phyloP scores from a whole-genome alignment of 2,888 invertebrate species.

The Drosophila putrida region DNA sequence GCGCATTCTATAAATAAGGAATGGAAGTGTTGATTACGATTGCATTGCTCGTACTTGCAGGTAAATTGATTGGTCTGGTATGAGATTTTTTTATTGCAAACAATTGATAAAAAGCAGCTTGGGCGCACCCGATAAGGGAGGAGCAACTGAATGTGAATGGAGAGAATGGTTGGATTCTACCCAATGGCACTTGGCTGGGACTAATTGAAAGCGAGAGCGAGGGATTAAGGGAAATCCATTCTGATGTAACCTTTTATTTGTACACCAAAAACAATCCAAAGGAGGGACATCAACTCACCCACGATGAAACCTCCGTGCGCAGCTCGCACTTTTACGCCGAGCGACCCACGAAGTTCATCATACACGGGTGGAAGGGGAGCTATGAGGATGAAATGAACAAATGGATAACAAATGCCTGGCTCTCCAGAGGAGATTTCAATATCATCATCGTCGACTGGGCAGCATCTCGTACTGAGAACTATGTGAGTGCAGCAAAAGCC shows the following conservation, averaged over 20 bases:
- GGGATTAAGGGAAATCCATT: conserved; percentile 1
- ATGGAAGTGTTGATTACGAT: conserved; percentile 25
- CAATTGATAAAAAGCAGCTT: conserved; percentile 9
- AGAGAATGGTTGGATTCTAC: conserved; percentile 35
- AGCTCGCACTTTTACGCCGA: conserved; percentile 1
- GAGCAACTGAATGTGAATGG: conserved; percentile 2
- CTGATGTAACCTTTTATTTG: conserved; percentile 44
- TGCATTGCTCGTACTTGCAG: conserved; percentile 15
- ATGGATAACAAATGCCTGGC: conserved; percentile 84
- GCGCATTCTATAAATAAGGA: conserved; percentile 22
- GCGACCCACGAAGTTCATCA: conserved; percentile 73
- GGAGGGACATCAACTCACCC: conserved; percentile 37
- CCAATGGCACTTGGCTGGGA: conserved; percentile 28
- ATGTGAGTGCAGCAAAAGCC: conserved; percentile 83
- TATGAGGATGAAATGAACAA: conserved; percentile 84
- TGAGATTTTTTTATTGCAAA: conserved; percentile 21
- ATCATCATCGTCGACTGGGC: conserved; percentile 88
- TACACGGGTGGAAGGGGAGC: conserved; percentile 87
- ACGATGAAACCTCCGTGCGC: background rate
- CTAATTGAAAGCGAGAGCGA: conserved; percentile 1
- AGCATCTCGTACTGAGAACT: conserved; percentile 87
- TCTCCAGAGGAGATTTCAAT: conserved; percentile 76
- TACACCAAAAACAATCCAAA: conserved; percentile 65
- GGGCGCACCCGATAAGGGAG: background rate
- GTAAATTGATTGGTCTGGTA: conserved; percentile 25